Evolutionary conservation across 2,113 vertebrate genomes (phyloP), one percentile per base, ranked within the genome.

Genomic region (Deroptyus accipitrinus): DNA sequence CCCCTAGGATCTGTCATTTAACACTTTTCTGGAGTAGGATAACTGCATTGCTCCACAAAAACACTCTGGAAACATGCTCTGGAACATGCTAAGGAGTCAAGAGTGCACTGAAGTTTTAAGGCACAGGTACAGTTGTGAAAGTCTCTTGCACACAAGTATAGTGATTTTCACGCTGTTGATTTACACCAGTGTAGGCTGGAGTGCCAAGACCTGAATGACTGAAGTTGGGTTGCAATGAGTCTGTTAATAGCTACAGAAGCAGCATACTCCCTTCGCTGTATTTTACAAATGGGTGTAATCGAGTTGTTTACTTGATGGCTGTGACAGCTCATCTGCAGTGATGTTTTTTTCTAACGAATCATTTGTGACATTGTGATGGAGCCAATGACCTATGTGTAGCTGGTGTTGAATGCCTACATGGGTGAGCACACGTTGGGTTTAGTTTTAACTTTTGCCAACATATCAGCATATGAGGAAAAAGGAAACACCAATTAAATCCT

Each of bases 401-500:
- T 3, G 9, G 10, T 1, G 2, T 18, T 33, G 69, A 92, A 62
- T 66, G 63, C 19, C 11, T 31, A 25, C 7, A 11, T 11, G 17
- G 28, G 31, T 66, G 46, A 86, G 75, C 5, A 1, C 85, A 11
- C 12, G 2, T 33, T 59, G 77, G 28, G 44, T 82, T 96, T 78
- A 82, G 62, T 84, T 91, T 92, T 66, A 75, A 81, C 83, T 90
- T 92, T 78, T 86, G 70, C 74, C 7, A 19, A 86, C 68, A 82
- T 28, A 46, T 62, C 0, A 1, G 30, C 2, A 0, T 61, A 55
- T 37, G 14, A 84, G 48, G 66, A 61, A 67, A 89, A 86, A 82
- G 68, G 70, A 83, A 86, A 73, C n/a, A 66, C 44, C 83, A 86
- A 87, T 93, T 94, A 90, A 95, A 86, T 81, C 44, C 79, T 88